phyloP scores from a whole-genome alignment of 1,140 invertebrate species.

The Metaphire vulgaris region DNA sequence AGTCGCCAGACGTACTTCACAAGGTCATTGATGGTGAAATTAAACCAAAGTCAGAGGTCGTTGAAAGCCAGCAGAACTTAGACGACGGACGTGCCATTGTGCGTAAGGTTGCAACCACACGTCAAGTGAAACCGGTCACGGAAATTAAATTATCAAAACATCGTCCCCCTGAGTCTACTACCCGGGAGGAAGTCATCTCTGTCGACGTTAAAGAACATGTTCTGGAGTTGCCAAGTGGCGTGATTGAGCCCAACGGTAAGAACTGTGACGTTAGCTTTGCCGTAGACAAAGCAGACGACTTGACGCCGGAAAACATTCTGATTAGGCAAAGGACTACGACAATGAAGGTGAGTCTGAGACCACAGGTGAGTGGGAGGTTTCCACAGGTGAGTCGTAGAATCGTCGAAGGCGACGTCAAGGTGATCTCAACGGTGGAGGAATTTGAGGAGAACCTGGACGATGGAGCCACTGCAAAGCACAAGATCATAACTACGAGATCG shows the following conservation, averaged over 20 bases:
- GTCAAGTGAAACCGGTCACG: not conserved
- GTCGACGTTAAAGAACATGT: not conserved
- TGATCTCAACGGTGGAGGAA: not conserved
- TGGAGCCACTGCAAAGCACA: slow-evolving; percentile 12
- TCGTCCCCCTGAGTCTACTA: not conserved
- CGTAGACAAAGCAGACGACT: not conserved
- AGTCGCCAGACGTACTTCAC: not conserved
- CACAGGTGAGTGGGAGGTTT: not conserved
- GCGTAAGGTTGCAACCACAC: not conserved
- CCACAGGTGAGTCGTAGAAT: no score
- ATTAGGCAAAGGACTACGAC: not conserved
- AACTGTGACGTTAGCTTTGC: not conserved
- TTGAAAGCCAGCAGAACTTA: not conserved
- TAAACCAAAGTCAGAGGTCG: not conserved
- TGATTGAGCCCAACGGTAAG: not conserved
- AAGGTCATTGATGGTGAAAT: not conserved
- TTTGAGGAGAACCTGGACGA: slow-evolving; percentile 4
- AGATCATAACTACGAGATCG: slow-evolving; percentile 14
- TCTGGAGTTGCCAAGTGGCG: not conserved
- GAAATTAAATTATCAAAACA: not conserved
- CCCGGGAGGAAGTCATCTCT: not conserved
- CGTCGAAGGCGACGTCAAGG: slow-evolving; percentile 14
- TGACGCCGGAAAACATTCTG: not conserved
- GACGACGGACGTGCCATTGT: not conserved
- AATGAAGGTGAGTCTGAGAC: not conserved